Evolutionary conservation across 2,888 invertebrate species (phyloP).

Genomic region (Chironomus riparius): DNA sequence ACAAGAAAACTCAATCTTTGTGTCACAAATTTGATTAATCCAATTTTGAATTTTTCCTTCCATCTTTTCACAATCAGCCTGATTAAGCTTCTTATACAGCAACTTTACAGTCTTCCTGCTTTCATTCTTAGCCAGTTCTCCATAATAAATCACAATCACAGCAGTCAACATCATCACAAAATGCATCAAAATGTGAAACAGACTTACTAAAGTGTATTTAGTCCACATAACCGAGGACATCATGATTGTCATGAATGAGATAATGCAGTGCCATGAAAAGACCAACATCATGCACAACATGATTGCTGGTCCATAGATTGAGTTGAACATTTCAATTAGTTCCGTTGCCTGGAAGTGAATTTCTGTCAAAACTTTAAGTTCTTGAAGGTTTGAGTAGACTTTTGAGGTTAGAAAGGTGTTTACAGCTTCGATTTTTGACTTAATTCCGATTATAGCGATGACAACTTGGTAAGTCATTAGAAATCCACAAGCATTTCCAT

Average conservation of each 20-base stretch:
- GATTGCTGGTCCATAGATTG: background rate
- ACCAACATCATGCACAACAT: background rate
- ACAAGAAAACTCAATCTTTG: background rate
- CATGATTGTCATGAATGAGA: background rate
- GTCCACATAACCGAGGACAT: background rate
- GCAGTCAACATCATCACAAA: background rate
- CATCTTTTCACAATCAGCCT: background rate
- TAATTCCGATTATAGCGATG: background rate
- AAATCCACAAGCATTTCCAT: background rate
- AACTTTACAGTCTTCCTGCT: background rate
- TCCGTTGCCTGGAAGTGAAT: background rate
- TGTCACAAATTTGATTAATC: background rate
- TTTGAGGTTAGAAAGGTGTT: background rate
- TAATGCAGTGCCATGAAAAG: background rate
- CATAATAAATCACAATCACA: background rate
- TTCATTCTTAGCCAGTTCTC: background rate
- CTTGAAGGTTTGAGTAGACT: background rate
- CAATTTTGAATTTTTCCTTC: background rate
- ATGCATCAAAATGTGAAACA: background rate
- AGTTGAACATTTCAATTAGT: background rate
- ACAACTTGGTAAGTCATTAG: background rate
- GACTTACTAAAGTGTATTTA: background rate
- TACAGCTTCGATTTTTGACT: background rate
- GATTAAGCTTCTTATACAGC: background rate
- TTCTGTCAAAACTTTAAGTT: background rate